These are phyloP conservation scores for Hyposoter didymator DNA, from an alignment of 2,888 invertebrate species.

Conservation along the genomic window DNA sequence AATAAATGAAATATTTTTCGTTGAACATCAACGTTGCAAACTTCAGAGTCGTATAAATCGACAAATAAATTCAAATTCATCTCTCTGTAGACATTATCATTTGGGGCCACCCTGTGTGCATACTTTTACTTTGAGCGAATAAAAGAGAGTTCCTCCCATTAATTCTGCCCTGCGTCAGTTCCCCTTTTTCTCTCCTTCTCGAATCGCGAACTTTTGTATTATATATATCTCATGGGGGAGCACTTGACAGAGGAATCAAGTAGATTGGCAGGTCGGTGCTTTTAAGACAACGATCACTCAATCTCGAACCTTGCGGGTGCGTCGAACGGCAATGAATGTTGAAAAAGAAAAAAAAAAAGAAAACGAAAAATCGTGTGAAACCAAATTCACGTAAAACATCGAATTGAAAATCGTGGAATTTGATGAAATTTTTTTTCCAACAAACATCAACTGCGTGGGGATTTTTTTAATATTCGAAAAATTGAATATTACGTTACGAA, in stretches of 20 bases:
- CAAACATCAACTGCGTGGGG: no score
- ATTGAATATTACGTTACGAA: background rate
- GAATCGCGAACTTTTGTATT: conserved; percentile 45
- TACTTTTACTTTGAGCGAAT: background rate
- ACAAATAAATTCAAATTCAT: background rate
- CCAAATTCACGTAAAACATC: background rate
- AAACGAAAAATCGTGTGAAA: background rate
- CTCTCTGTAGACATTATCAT: background rate
- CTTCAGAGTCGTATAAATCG: no score
- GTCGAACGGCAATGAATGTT: background rate
- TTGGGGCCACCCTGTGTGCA: background rate
- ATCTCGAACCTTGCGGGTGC: conserved; percentile 11
- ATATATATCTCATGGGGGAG: conserved; percentile 25
- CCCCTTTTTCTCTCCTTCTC: conserved; percentile 39
- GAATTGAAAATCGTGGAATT: background rate
- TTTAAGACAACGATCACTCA: conserved; percentile 24
- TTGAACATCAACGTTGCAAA: no score
- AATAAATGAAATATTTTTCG: no score
- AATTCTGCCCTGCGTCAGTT: conserved; percentile 7
- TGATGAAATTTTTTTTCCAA: background rate
- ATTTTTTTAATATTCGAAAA: no score
- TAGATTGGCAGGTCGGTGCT: conserved; percentile 31
- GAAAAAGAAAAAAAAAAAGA: background rate
- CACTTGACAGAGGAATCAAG: conserved; percentile 40
- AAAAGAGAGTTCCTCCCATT: conserved; percentile 6